Conservation (phyloP, 2,888 invertebrate genomes). For the Noctua janthina region DNA sequence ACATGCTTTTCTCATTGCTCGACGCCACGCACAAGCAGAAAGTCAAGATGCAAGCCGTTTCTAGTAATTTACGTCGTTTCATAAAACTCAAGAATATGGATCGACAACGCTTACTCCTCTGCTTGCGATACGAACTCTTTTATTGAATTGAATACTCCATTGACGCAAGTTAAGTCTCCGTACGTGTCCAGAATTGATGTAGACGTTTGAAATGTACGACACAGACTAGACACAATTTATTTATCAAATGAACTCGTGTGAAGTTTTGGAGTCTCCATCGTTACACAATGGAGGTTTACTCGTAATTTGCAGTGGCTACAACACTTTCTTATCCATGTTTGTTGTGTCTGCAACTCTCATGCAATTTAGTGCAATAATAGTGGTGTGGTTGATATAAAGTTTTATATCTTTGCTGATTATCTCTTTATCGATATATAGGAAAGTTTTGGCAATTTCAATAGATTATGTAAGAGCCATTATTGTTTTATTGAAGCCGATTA, state of each 20-base stretch:
- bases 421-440: conserved; percentile 15
- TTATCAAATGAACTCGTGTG: conserved; percentile 49
- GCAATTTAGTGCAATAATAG: conserved; percentile 14
- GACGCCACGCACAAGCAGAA: not conserved
- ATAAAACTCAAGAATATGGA: not conserved
- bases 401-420: conserved; percentile 19
- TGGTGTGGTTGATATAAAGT: conserved; percentile 1
- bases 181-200: conserved; percentile 71
- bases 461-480: not conserved
- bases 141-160: conserved; percentile 61
- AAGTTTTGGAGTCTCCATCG: conserved; percentile 27
- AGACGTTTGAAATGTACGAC: conserved; percentile 13
- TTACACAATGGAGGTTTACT: conserved; percentile 20
- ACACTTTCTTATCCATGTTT: conserved; percentile 34
- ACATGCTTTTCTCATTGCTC: not conserved
- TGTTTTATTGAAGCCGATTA: conserved; percentile 10
- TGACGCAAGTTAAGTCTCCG: conserved; percentile 70
- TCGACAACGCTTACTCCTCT: not conserved
- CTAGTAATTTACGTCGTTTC: not conserved
- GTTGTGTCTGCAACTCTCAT: conserved; percentile 33
- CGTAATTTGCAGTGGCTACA: not conserved
- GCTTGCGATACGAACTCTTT: conserved; percentile 37
- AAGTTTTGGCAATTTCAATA: conserved; percentile 14
- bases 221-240: conserved; percentile 48
- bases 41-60: not conserved